These are phyloP conservation scores for Caenorhabditis uteleia DNA, from an alignment of 2,888 invertebrate genomes.

Conservation along the genomic window DNA sequence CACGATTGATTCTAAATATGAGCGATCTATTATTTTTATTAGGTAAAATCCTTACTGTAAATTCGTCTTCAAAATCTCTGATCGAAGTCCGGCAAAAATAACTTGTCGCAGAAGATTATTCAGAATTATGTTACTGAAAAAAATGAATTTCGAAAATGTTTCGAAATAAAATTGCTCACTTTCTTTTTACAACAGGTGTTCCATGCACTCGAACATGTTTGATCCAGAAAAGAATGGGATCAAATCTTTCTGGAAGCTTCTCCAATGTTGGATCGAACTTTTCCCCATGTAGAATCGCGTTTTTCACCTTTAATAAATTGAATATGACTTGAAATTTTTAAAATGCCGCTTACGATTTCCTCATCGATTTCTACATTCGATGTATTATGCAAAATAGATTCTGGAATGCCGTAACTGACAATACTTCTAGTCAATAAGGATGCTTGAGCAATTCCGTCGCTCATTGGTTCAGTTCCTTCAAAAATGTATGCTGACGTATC, in stretches of 20 bases:
- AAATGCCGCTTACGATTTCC: conserved; percentile 30
- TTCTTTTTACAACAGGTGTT: conserved; percentile 63
- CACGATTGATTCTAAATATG: conserved; percentile 36
- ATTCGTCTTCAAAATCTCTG: conserved; percentile 31
- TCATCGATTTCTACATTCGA: conserved; percentile 43
- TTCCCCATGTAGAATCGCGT: conserved; percentile 65
- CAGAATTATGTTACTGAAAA: conserved; percentile 65
- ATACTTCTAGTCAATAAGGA: conserved; percentile 56
- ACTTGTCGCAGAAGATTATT: conserved; percentile 61
- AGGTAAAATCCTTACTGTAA: conserved; percentile 30
- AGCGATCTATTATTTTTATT: conserved; percentile 4
- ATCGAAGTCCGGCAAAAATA: conserved; percentile 44
- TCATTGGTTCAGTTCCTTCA: conserved; percentile 59
- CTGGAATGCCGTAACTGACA: conserved; percentile 51
- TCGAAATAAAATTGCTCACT: conserved; percentile 40
- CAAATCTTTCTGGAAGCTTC: conserved; percentile 57
- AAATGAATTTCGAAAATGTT: neutral
- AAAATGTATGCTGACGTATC: conserved; percentile 51
- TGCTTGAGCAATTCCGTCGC: conserved; percentile 65
- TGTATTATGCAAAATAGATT: conserved; percentile 41
- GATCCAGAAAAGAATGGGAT: conserved; percentile 68
- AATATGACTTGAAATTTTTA: neutral
- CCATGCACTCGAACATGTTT: conserved; percentile 59
- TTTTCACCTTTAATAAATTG: conserved; percentile 39
- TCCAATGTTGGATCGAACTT: conserved; percentile 65